These are phyloP conservation scores for Drosophila malerkotliana DNA, from an alignment of 1,140 invertebrate species.

Conservation along the genomic window DNA sequence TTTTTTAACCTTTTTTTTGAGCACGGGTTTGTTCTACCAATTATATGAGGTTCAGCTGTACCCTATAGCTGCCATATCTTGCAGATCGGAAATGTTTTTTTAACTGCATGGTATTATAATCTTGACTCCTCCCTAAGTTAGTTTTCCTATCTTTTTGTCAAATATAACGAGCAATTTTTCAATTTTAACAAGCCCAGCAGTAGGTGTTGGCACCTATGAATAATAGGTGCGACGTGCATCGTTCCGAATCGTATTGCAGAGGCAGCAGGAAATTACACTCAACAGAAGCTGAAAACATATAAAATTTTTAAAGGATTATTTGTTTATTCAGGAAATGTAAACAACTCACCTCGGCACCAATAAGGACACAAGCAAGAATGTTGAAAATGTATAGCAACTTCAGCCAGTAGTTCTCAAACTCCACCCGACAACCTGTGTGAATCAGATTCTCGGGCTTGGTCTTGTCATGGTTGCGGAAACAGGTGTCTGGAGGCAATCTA, in stretches of 20 bases:
- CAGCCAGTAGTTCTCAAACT: conserved; percentile 77
- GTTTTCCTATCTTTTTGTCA: background rate
- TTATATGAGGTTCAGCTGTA: too few relatives aligned
- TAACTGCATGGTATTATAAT: too few relatives aligned
- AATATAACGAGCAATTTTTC: conserved; percentile 7
- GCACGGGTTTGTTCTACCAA: too few relatives aligned
- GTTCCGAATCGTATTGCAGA: conserved; percentile 80
- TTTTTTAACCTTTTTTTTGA: too few relatives aligned
- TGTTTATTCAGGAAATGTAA: background rate
- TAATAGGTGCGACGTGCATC: conserved; percentile 67
- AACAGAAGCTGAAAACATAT: conserved; percentile 58
- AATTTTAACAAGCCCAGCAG: background rate
- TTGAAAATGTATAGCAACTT: conserved; percentile 60
- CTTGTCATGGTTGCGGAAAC: conserved; percentile 65
- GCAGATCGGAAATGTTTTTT: too few relatives aligned
- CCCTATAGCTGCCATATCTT: too few relatives aligned
- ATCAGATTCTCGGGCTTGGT: conserved; percentile 70
- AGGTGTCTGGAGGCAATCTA: conserved; percentile 51
- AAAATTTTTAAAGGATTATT: background rate
- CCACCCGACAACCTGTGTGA: conserved; percentile 65
- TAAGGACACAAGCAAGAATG: conserved; percentile 61
- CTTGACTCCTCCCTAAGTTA: too few relatives aligned
- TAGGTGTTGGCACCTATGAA: too few relatives aligned
- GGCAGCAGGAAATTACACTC: conserved; percentile 59
- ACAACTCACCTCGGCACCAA: conserved; percentile 60